These are phyloP conservation scores for Cinclus cinclus DNA, from an alignment of 2,113 vertebrate genomes.

Conservation along the genomic window DNA sequence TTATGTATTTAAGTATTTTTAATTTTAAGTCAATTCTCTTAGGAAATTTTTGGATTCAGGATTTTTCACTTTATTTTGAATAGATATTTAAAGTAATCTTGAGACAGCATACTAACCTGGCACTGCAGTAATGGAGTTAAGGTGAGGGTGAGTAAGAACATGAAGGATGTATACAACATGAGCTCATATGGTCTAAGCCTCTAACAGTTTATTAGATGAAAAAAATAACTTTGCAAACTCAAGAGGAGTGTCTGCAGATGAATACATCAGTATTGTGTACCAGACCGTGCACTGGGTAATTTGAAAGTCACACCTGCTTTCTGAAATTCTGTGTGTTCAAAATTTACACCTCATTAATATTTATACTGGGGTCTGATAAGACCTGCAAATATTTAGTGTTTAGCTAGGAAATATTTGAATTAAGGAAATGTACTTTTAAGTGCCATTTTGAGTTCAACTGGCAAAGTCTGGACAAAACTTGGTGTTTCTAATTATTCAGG, in stretches of 20 bases:
- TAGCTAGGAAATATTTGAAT: conserved; percentile 45
- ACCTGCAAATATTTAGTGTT: conserved; percentile 39
- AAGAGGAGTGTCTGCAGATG: background rate
- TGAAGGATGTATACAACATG: background rate
- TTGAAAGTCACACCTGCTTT: conserved; percentile 8
- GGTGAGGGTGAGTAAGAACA: background rate
- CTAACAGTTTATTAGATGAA: background rate
- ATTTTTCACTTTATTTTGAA: background rate
- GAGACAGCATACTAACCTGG: background rate
- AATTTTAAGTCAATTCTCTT: background rate
- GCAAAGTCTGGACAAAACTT: background rate
- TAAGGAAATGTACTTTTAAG: conserved; percentile 37
- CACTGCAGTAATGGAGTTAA: background rate
- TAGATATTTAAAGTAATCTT: background rate
- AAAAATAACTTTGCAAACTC: background rate
- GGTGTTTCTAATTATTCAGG: conserved; percentile 19
- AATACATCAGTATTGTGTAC: background rate
- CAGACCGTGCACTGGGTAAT: background rate
- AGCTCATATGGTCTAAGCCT: background rate
- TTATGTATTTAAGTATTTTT: background rate
- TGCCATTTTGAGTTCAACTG: conserved; percentile 7
- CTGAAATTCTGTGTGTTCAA: background rate
- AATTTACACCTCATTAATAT: conserved; percentile 31
- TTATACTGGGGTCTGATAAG: background rate
- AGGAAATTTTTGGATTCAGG: background rate